Conservation (phyloP, 2,888 invertebrate genomes). For the Axea sp. region DNA sequence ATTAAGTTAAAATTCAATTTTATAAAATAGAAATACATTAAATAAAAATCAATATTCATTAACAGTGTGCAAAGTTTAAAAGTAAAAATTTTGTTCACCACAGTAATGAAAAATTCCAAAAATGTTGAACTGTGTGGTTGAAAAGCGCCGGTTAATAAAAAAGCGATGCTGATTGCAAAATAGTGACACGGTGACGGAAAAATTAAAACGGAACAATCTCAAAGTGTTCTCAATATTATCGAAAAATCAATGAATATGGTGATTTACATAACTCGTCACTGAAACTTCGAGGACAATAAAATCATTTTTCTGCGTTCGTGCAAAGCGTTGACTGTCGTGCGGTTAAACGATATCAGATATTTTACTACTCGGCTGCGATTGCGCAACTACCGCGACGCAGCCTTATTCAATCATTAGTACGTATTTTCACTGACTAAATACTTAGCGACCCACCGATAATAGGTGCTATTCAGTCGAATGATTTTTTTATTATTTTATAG, state of each 20-base stretch:
- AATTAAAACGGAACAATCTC: not conserved
- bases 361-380: conserved; percentile 38
- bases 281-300: conserved; percentile 45
- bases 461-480: not conserved
- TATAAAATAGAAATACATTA: too few species aligned
- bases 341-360: conserved; percentile 51
- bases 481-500: too few species aligned
- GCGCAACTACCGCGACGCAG: conserved; percentile 45
- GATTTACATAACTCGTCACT: conserved; percentile 44
- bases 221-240: conserved; percentile 8
- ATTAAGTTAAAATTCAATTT: too few species aligned
- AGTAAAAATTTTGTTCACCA: too few species aligned
- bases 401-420: conserved; percentile 55
- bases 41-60: too few species aligned
- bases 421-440: conserved; percentile 56
- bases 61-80: too few species aligned
- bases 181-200: too few species aligned
- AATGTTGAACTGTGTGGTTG: too few species aligned
- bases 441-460: conserved; percentile 39
- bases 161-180: too few species aligned
- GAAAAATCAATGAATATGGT: conserved; percentile 30
- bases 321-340: conserved; percentile 51
- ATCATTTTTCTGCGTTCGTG: conserved; percentile 45
- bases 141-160: too few species aligned
- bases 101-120: too few species aligned